These are phyloP conservation scores for Pemphigus obesinymphae DNA, from an alignment of 1,140 invertebrate species.

Conservation along the genomic window DNA sequence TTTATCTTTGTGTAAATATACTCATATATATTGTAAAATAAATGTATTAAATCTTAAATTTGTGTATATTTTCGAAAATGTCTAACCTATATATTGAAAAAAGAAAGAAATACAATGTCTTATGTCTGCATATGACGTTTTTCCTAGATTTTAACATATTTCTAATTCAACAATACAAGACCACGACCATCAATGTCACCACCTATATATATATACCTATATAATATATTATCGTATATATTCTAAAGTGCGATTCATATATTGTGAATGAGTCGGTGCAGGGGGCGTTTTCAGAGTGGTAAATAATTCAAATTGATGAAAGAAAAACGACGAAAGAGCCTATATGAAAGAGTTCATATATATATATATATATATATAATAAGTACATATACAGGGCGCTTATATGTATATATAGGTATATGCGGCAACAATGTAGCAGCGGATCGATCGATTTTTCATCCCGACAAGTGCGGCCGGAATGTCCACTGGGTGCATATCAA, in stretches of 20 bases:
- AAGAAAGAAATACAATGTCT: background rate
- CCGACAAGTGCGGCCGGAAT: conserved; percentile 14
- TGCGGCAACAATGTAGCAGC: background rate
- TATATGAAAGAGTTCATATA: conserved; percentile 21
- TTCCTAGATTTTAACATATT: background rate
- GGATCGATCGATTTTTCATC: conserved; percentile 14
- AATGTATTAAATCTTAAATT: background rate
- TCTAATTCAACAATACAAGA: background rate
- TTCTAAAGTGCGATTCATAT: background rate
- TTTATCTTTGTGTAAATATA: background rate
- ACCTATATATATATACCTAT: too few species aligned
- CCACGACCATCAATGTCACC: background rate
- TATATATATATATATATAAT: background rate
- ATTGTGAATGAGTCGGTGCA: background rate
- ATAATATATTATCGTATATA: too few species aligned
- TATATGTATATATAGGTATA: too few species aligned
- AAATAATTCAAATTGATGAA: conserved; percentile 5
- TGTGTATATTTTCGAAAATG: background rate
- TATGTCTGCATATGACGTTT: background rate
- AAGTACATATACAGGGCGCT: background rate
- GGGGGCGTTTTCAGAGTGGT: conserved; percentile 1
- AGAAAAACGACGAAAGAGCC: background rate
- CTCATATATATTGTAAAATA: background rate
- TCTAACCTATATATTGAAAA: background rate
- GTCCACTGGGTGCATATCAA: background rate